These are phyloP conservation scores for Pectinophora gossypiella DNA, from an alignment of 1,140 invertebrate genomes.

Conservation along the genomic window DNA sequence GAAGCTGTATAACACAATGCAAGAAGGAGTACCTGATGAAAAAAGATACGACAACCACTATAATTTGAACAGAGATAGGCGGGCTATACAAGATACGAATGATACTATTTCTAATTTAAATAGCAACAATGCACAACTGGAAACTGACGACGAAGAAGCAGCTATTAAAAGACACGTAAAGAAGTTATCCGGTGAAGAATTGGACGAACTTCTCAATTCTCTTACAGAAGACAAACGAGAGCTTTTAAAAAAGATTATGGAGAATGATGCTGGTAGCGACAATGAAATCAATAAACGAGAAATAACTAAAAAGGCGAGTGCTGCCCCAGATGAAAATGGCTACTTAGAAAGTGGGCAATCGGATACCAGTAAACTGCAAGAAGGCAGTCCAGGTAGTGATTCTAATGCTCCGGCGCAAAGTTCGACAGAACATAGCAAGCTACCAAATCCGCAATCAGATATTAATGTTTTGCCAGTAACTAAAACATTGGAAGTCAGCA, in stretches of 20 bases:
- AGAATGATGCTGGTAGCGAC: slow-evolving; percentile 20
- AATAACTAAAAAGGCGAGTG: slow-evolving; percentile 61
- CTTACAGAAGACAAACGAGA: slow-evolving; percentile 55
- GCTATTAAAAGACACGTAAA: slow-evolving; percentile 56
- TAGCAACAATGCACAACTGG: background rate
- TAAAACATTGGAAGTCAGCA: background rate
- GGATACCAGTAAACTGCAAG: slow-evolving; percentile 47
- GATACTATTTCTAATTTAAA: background rate
- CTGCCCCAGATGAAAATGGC: slow-evolving; percentile 49
- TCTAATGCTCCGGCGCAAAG: too few species aligned
- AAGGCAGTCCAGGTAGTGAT: slow-evolving; percentile 25
- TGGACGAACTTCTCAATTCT: slow-evolving; percentile 51
- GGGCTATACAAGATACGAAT: slow-evolving; percentile 22
- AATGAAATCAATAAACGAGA: slow-evolving; percentile 50
- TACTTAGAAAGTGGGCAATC: slow-evolving; percentile 37
- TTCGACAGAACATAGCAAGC: slow-evolving; percentile 21
- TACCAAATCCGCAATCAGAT: slow-evolving; percentile 13
- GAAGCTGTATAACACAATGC: slow-evolving; percentile 19
- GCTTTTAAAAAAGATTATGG: slow-evolving; percentile 55
- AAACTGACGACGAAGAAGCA: slow-evolving; percentile 40
- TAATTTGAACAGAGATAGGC: slow-evolving; percentile 33
- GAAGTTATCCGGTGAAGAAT: slow-evolving; percentile 50
- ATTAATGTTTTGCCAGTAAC: background rate
- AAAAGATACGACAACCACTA: slow-evolving; percentile 5
- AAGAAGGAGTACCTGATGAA: slow-evolving; percentile 5